A percentile compares a stretch with the other conserved stretches of the same genome.
Evolutionary conservation across 2,888 invertebrate species (phyloP).

Genomic region (Cheiracanthium punctorium): DNA sequence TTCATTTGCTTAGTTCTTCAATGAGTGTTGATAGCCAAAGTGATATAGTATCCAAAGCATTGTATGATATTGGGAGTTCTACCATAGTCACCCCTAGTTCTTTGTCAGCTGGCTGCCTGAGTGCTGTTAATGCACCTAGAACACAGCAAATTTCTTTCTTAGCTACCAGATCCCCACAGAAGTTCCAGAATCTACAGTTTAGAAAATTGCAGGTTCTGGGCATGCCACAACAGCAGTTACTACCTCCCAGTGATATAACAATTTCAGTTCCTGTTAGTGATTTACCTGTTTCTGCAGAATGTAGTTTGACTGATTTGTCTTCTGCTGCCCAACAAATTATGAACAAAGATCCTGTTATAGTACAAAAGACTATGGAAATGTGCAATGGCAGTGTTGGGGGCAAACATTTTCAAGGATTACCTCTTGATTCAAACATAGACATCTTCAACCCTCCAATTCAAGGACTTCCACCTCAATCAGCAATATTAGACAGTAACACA

Average conservation of each 20-base stretch:
- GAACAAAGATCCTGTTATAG: background rate
- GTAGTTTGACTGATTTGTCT: slow-evolving; percentile 18
- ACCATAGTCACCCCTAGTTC: slow-evolving; percentile 61
- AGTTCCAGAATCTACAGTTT: slow-evolving; percentile 47
- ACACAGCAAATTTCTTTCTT: background rate
- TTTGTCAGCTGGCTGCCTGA: slow-evolving; percentile 55
- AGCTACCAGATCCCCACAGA: background rate
- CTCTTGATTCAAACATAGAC: slow-evolving; percentile 18
- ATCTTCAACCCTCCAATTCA: slow-evolving; percentile 34
- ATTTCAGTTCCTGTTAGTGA: slow-evolving; percentile 3
- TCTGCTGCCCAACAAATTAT: background rate
- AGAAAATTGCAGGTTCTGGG: slow-evolving; percentile 46
- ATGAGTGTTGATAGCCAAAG: slow-evolving; percentile 11
- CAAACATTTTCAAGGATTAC: slow-evolving; percentile 29
- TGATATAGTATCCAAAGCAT: slow-evolving; percentile 15
- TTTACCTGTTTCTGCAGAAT: slow-evolving; percentile 28
- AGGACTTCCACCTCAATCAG: slow-evolving; percentile 19
- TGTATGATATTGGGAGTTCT: slow-evolving; percentile 45
- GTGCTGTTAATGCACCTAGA: slow-evolving; percentile 44
- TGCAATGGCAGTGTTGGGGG: background rate
- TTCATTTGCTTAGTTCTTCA: slow-evolving; percentile 7
- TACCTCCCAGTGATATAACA: background rate
- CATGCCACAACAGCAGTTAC: background rate
- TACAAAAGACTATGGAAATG: slow-evolving; percentile 7
- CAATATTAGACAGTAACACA: slow-evolving; percentile 7